phyloP scores from a whole-genome alignment of 1,140 invertebrate species.

The Lethrus apterus region DNA sequence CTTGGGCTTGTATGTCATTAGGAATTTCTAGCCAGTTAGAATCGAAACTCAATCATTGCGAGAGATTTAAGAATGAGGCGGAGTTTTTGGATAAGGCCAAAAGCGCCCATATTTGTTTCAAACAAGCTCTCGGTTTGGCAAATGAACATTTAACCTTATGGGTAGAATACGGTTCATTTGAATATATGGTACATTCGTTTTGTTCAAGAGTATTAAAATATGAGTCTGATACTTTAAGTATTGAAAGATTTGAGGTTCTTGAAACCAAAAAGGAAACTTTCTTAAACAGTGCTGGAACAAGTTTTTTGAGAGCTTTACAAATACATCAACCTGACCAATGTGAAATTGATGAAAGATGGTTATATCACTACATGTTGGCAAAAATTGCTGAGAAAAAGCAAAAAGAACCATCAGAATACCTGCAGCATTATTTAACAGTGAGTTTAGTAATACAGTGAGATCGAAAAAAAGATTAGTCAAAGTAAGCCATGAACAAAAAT shows the following conservation, averaged over 20 bases:
- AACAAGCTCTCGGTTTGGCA: constrained; percentile 65
- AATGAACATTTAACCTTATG: constrained; percentile 65
- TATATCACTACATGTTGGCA: constrained; percentile 87
- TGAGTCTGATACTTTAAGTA: constrained; percentile 64
- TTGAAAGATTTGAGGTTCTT: constrained; percentile 67
- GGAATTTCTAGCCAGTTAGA: constrained; percentile 74
- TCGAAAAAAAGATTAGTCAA: too few relatives aligned
- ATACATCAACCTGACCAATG: constrained; percentile 45
- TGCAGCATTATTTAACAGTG: constrained; percentile 71
- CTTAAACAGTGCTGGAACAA: constrained; percentile 64
- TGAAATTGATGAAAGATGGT: constrained; percentile 73
- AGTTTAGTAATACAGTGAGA: constrained; percentile 17
- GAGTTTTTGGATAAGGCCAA: constrained; percentile 65
- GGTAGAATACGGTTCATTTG: constrained; percentile 83
- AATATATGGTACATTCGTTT: constrained; percentile 81
- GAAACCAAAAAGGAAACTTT: constrained; percentile 72
- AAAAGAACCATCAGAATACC: constrained; percentile 61
- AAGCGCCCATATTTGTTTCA: constrained; percentile 68
- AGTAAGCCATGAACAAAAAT: too few relatives aligned
- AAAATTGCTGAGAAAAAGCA: constrained; percentile 83
- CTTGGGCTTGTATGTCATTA: constrained; percentile 86
- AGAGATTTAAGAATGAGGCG: constrained; percentile 56
- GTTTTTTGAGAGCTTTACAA: constrained; percentile 65
- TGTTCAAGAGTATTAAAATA: constrained; percentile 77
- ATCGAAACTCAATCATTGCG: constrained; percentile 69